phyloP scores from a whole-genome alignment of 2,797 vertebrate species.

The Enteromius trimaculatus region DNA sequence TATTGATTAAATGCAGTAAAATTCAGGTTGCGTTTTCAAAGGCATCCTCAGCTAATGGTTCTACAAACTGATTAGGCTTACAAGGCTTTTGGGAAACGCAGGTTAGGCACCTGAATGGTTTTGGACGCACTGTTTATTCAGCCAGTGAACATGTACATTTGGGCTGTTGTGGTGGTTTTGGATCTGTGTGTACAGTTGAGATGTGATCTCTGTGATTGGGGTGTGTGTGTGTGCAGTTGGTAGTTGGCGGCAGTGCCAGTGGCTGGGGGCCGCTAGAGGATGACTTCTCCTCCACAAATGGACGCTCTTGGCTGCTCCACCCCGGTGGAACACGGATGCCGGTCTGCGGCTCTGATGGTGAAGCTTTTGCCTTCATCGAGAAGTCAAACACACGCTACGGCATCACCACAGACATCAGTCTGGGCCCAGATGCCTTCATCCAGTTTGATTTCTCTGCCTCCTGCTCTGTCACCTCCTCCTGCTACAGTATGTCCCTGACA shows the following conservation, averaged over 20 bases:
- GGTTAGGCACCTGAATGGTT: background rate
- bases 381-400: constrained; percentile 97
- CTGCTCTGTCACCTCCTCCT: constrained; percentile 97
- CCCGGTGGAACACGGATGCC: constrained; percentile 97
- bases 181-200: background rate
- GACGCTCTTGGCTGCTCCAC: constrained; percentile 95
- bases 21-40: too few species aligned
- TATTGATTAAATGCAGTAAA: too few species aligned
- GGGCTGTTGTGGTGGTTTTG: background rate
- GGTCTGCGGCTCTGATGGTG: constrained; percentile 94
- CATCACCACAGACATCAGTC: constrained; percentile 92
- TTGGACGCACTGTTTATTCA: background rate
- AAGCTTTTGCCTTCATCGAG: constrained; percentile 97
- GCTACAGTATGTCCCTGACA: constrained; percentile 85
- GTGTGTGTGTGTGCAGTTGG: constrained; percentile 78
- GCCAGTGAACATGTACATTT: background rate
- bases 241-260: constrained; percentile 95
- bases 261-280: constrained; percentile 95
- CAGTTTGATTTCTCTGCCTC: constrained; percentile 98
- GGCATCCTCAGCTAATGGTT: background rate
- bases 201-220: background rate
- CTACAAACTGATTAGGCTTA: background rate
- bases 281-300: constrained; percentile 90
- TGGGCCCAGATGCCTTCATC: constrained; percentile 94
- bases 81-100: background rate